phyloP scores from a whole-genome alignment of 1,140 invertebrate species.

The Bombus cullumanus region DNA sequence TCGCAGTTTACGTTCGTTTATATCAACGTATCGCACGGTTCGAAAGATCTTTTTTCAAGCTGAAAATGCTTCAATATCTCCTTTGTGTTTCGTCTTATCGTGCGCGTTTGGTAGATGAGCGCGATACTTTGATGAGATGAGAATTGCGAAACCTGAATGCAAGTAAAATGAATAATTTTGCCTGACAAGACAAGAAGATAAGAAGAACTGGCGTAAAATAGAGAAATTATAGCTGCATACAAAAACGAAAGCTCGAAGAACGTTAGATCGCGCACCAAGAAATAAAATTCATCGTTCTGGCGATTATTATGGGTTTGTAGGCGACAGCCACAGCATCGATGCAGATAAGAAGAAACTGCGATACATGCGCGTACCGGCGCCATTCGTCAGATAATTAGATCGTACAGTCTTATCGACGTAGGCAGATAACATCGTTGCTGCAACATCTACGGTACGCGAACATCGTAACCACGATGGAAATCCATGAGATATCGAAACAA shows the following conservation, averaged over 20 bases:
- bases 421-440: slow-evolving; percentile 27
- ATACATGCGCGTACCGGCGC: not conserved
- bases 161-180: not conserved
- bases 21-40: too few relatives aligned
- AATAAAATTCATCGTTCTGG: not conserved
- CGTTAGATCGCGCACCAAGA: too few relatives aligned
- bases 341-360: slow-evolving; percentile 10
- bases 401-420: slow-evolving; percentile 37
- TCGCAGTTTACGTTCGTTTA: too few relatives aligned
- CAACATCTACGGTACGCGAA: not conserved
- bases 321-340: not conserved
- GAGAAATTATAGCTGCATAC: too few relatives aligned
- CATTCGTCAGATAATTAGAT: slow-evolving; percentile 48
- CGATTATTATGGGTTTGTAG: not conserved
- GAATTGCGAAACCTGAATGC: not conserved
- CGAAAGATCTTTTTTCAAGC: too few relatives aligned
- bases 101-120: not conserved
- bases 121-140: not conserved
- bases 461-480: not conserved
- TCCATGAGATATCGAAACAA: too few relatives aligned
- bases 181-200: too few relatives aligned
- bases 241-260: too few relatives aligned
- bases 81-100: too few relatives aligned
- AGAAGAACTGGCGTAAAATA: too few relatives aligned
- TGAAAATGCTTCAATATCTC: too few relatives aligned